These are phyloP conservation scores for Stegophylla sp. DNA, from an alignment of 2,888 invertebrate genomes.

Conservation along the genomic window DNA sequence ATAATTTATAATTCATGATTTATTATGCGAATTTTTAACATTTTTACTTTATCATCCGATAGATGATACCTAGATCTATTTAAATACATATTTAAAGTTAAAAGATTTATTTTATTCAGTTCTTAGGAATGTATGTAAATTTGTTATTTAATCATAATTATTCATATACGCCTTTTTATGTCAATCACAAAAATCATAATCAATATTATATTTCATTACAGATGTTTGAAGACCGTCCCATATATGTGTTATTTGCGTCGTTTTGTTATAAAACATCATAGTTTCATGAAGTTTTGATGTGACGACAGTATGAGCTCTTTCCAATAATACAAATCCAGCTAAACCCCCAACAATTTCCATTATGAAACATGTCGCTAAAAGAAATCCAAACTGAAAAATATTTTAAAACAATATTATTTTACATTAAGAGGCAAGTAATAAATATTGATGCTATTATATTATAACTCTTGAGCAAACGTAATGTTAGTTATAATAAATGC, in stretches of 20 bases:
- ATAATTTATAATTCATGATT: too few relatives aligned
- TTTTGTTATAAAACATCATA: slow-evolving; percentile 61
- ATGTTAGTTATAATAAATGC: neutral
- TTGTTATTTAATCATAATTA: too few relatives aligned
- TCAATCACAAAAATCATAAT: neutral
- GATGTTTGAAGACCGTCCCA: slow-evolving; percentile 62
- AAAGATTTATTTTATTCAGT: too few relatives aligned
- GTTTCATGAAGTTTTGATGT: slow-evolving; percentile 61
- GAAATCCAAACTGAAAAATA: slow-evolving; percentile 63
- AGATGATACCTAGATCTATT: too few relatives aligned
- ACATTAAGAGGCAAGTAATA: neutral
- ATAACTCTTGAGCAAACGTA: too few relatives aligned
- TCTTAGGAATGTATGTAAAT: too few relatives aligned
- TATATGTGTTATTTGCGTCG: slow-evolving; percentile 60
- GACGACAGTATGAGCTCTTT: slow-evolving; percentile 60
- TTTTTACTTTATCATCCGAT: too few relatives aligned
- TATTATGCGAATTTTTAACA: too few relatives aligned
- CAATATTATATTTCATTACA: slow-evolving; percentile 59
- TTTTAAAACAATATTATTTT: neutral
- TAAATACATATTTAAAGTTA: too few relatives aligned
- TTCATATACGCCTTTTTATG: slow-evolving; percentile 16
- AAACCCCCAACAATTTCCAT: slow-evolving; percentile 67
- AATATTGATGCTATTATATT: neutral
- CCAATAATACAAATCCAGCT: slow-evolving; percentile 61
- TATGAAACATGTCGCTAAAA: slow-evolving; percentile 66